Evolutionary conservation across 2,888 invertebrate species (phyloP).

Genomic region (Orthosia cruda): DNA sequence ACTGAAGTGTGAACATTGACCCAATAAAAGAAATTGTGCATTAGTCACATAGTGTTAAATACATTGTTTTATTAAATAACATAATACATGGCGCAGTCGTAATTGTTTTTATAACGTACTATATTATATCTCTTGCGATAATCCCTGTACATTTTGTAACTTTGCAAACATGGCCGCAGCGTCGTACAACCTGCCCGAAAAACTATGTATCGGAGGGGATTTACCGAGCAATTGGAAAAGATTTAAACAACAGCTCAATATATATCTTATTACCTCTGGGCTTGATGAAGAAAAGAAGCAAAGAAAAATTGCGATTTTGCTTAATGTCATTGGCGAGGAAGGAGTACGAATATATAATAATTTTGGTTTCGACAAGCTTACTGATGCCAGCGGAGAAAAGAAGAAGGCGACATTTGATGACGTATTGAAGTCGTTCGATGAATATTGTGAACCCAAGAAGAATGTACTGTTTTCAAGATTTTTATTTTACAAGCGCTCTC

Average conservation of each 20-base stretch:
- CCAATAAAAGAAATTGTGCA: no score
- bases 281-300: background rate
- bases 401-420: background rate
- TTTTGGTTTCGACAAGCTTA: background rate
- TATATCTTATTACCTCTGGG: no score
- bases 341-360: background rate
- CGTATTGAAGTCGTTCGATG: background rate
- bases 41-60: no score
- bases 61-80: no score
- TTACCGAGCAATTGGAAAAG: constrained; percentile 7
- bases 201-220: constrained; percentile 11
- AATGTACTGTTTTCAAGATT: background rate
- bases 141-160: background rate
- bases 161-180: constrained; percentile 1
- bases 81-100: no score
- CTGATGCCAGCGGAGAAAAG: background rate
- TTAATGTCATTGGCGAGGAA: background rate
- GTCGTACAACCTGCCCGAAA: background rate
- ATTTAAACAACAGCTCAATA: background rate
- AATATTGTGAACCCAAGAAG: constrained; percentile 8
- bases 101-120: no score
- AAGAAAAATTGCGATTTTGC: background rate
- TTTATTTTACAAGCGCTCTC: background rate
- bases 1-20: no score
- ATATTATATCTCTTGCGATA: no score